phyloP scores from a whole-genome alignment of 2,797 vertebrate species.

The Pseudochirops corinnae region DNA sequence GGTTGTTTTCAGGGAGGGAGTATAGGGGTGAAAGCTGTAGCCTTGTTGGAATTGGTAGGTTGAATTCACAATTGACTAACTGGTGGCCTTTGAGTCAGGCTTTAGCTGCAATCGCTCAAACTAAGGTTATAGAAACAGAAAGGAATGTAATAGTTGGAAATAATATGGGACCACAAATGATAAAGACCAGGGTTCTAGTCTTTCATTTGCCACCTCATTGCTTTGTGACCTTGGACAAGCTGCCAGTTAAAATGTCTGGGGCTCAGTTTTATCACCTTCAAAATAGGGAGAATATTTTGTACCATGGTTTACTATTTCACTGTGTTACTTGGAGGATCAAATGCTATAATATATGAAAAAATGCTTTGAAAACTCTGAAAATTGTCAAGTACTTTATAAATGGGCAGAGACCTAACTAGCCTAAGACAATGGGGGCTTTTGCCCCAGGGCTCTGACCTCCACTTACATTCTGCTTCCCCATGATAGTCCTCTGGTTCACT shows the following conservation, averaged over 20 bases:
- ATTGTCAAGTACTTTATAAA: neutral
- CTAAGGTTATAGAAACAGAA: neutral
- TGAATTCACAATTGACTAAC: neutral
- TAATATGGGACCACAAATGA: neutral
- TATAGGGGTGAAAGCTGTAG: neutral
- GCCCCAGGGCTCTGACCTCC: neutral
- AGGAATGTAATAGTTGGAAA: neutral
- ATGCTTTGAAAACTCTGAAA: neutral
- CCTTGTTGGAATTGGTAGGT: neutral
- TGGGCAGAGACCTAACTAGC: neutral
- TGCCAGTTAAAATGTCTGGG: neutral
- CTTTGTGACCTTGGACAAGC: neutral
- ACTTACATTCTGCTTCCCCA: neutral
- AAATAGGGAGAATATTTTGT: neutral
- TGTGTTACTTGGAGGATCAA: neutral
- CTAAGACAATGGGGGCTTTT: neutral
- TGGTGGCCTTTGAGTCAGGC: neutral
- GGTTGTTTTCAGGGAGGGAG: neutral
- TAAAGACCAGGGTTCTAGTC: neutral
- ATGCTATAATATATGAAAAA: neutral
- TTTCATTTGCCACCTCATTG: neutral
- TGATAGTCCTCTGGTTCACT: neutral
- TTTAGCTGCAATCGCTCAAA: neutral
- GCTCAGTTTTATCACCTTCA: neutral
- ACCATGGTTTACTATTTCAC: neutral